Evolutionary conservation across 2,113 vertebrate species (phyloP), one percentile per base, ranked within the genome.

Genomic region (Poicephalus meyeri): DNA sequence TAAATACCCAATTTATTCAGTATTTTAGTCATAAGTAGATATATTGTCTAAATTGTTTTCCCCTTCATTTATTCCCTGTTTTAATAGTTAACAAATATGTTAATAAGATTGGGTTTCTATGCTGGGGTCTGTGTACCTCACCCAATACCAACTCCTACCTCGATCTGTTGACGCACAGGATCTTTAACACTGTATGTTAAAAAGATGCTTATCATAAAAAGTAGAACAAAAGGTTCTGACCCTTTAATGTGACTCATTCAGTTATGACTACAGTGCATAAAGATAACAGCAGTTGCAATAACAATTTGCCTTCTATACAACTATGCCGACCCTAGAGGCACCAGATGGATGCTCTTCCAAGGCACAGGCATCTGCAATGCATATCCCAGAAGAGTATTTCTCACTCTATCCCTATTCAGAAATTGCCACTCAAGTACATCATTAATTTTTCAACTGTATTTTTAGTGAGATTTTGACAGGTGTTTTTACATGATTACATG

Each of bases 181-280:
- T 88, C 70, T 66, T 78, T 47, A 53, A 81, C 73, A 5, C 49
- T 80, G 61, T 82, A 33, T 66, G 44, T 26, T 93, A 82, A 85
- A 80, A 79, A 94, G 94, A 89, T 73, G 73, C 28, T 80, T 95
- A 89, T 91, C 91, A 85, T 33, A 69, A 65, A 35, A 87, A 82
- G 49, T 76, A 60, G 93, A 96, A 95, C 89, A 89, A 66, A 88
- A 95, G 93, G 89, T 87, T 96, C 56, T 96, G 94, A 91, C 91
- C 94, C 89, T 82, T 91, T 85, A 24, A 56, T n/a, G 19, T 95
- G 94, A 91, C 84, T 95, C 87, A 91, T 76, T 91, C 80, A 53
- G 66, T 69, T 87, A 47, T 65, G 87, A 79, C 77, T 93, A 5
- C 47, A 78, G 73, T 33, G 42, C 61, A 69, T 73, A 71, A 92